These are phyloP conservation scores for Toxotes jaculatrix DNA, from an alignment of 2,113 vertebrate species.

Conservation along the genomic window DNA sequence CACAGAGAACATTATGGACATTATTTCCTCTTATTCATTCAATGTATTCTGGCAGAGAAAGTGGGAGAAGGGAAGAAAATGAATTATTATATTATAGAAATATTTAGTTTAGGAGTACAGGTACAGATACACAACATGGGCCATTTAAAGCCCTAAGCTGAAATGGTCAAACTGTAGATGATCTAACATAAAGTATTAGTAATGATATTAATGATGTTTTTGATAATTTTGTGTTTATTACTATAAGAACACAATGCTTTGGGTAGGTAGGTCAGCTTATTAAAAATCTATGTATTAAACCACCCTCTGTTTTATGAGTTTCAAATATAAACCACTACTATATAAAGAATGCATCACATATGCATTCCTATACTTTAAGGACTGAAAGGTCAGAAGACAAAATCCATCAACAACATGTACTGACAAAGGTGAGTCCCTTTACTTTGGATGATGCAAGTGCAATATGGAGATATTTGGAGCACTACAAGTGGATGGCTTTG, in stretches of 20 bases:
- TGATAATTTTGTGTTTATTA: background rate
- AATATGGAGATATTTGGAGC: background rate
- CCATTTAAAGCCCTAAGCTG: background rate
- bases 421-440: background rate
- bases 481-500: background rate
- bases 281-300: background rate
- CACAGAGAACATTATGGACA: constrained; percentile 33
- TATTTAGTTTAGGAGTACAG: background rate
- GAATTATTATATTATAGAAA: background rate
- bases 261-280: background rate
- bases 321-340: background rate
- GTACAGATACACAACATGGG: background rate
- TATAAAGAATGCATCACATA: background rate
- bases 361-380: background rate
- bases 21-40: constrained; percentile 23
- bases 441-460: background rate
- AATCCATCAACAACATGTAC: background rate
- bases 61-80: background rate
- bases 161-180: background rate
- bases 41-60: constrained; percentile 13
- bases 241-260: no score
- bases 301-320: background rate
- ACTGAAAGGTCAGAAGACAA: background rate
- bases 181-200: background rate
- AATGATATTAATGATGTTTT: background rate